A percentile compares a stretch with the other conserved stretches of the same genome.
phyloP scores from a whole-genome alignment of 2,113 vertebrate genomes.

The Siniperca chuatsi region DNA sequence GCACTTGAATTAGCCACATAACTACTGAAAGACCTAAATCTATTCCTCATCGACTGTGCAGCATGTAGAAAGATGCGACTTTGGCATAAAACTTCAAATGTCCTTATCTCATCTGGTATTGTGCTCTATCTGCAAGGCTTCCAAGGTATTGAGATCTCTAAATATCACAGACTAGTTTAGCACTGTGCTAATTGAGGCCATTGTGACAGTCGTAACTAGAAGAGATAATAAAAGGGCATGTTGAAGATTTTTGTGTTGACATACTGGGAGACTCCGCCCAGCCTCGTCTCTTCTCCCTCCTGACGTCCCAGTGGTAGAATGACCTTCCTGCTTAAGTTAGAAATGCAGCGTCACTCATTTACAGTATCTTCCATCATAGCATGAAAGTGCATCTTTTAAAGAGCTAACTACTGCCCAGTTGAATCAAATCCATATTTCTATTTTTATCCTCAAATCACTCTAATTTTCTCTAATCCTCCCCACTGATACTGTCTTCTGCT shows the following conservation, averaged over 20 bases:
- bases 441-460: conserved; percentile 55
- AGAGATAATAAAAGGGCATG: background rate
- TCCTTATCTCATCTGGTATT: conserved; percentile 19
- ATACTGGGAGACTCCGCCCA: conserved; percentile 5
- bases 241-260: conserved; percentile 28
- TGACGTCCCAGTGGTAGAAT: conserved; percentile 26
- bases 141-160: background rate
- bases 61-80: background rate
- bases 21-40: background rate
- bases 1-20: conserved; percentile 28
- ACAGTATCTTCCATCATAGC: conserved; percentile 3
- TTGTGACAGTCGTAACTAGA: conserved; percentile 15
- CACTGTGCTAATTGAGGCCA: conserved; percentile 20
- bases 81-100: conserved; percentile 1
- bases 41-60: conserved; percentile 5
- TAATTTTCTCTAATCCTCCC: conserved; percentile 47
- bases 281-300: conserved; percentile 4
- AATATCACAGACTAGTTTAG: conserved; percentile 32
- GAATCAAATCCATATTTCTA: conserved; percentile 47
- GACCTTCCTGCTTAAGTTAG: conserved; percentile 48
- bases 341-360: conserved; percentile 54
- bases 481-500: conserved; percentile 29
- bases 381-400: conserved; percentile 46
- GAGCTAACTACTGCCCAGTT: conserved; percentile 30
- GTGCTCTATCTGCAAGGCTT: background rate